phyloP scores from a whole-genome alignment of 2,797 vertebrate species.

The Peromyscus aztecus region DNA sequence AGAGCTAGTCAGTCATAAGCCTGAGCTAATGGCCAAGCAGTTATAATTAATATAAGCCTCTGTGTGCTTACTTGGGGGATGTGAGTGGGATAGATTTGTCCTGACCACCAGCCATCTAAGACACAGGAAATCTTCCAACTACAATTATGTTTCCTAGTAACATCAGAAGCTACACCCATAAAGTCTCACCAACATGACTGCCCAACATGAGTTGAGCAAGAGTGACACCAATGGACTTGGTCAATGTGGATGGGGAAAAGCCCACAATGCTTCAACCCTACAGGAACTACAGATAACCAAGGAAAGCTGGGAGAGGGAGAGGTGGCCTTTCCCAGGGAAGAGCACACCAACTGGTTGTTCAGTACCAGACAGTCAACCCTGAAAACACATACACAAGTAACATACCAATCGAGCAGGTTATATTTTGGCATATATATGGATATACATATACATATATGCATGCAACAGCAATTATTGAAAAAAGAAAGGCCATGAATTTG shows the following conservation, averaged over 20 bases:
- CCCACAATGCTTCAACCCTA: neutral
- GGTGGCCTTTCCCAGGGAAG: neutral
- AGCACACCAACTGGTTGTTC: neutral
- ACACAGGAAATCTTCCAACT: no score
- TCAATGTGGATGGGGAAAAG: neutral
- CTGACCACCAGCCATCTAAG: no score
- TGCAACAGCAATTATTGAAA: neutral
- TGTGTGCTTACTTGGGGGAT: no score
- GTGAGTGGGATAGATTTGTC: no score
- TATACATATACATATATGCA: neutral
- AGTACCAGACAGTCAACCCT: neutral
- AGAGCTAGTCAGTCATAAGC: no score
- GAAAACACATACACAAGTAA: neutral
- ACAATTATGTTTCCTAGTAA: neutral
- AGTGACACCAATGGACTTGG: neutral
- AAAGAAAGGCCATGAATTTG: neutral
- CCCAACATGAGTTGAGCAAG: neutral
- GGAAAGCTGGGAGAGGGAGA: neutral
- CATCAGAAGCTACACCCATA: neutral
- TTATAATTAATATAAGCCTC: no score
- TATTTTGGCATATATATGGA: neutral
- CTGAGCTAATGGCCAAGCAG: no score
- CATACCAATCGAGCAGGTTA: neutral
- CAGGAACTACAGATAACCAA: neutral
- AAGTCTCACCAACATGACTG: neutral